A percentile compares a stretch with the other conserved stretches of the same genome.
Evolutionary conservation across 35 echinoderm and acorn worm species (phyloP).

Genomic region (Heliocidaris erythrogramma): DNA sequence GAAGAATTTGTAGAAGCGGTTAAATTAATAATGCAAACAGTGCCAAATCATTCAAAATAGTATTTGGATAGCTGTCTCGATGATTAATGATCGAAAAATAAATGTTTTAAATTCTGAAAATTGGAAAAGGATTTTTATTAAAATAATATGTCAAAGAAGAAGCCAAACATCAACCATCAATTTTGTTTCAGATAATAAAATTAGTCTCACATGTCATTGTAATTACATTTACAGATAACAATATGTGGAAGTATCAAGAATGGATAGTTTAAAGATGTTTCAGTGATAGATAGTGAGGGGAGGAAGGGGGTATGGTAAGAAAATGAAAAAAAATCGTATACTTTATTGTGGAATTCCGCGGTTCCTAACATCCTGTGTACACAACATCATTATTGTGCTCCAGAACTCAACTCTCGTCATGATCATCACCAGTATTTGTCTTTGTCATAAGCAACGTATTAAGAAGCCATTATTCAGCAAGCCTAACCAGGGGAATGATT

Average conservation of each 20-base stretch:
- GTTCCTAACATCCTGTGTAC: neutral
- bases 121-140: neutral
- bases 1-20: neutral
- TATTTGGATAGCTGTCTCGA: slow-evolving; percentile 2
- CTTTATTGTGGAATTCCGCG: neutral
- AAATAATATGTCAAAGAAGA: neutral
- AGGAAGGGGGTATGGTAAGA: neutral
- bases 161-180: neutral
- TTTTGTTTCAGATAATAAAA: neutral
- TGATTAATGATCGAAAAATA: neutral
- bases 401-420: neutral
- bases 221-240: neutral
- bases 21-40: slow-evolving; percentile 4
- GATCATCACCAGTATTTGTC: neutral
- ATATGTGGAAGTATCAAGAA: neutral
- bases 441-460: neutral
- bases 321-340: neutral
- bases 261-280: neutral
- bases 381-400: neutral
- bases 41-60: neutral
- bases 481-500: neutral
- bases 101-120: neutral
- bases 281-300: neutral
- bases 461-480: neutral
- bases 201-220: neutral